Percentiles rank a stretch among this genome's conserved stretches.
phyloP scores from a whole-genome alignment of 2,113 vertebrate species.

The Ibidorhyncha struthersii region DNA sequence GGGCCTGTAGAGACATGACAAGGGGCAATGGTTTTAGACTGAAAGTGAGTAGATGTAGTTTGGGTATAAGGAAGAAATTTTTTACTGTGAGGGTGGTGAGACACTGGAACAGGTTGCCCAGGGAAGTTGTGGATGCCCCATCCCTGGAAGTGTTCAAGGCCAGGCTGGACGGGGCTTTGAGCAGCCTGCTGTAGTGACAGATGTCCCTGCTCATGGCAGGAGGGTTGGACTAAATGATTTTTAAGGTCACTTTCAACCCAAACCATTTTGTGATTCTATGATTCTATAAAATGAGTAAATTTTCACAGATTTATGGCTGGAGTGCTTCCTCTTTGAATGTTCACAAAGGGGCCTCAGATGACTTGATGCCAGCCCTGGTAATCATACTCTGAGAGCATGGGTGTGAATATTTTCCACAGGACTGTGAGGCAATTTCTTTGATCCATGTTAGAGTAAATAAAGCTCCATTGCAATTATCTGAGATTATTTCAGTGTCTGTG shows the following conservation, averaged over 20 bases:
- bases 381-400: background rate
- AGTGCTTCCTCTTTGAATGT: background rate
- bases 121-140: too few species aligned
- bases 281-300: background rate
- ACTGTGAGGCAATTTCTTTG: slow-evolving; percentile 20
- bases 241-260: background rate
- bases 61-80: too few species aligned
- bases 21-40: too few species aligned
- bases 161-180: too few species aligned
- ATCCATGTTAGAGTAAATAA: background rate
- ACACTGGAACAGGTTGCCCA: too few species aligned
- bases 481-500: background rate
- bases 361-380: background rate
- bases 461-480: slow-evolving; percentile 21
- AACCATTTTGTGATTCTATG: background rate
- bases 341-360: background rate
- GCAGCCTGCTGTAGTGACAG: too few species aligned
- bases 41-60: too few species aligned
- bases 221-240: background rate
- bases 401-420: background rate
- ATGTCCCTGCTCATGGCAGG: too few species aligned
- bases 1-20: too few species aligned
- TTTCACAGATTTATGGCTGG: background rate
- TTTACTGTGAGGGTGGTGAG: too few species aligned
- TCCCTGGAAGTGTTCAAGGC: too few species aligned